Percentiles rank a stretch among this genome's conserved stretches.
phyloP scores from a whole-genome alignment of 2,797 vertebrate species.

The Chloroceryle inda region DNA sequence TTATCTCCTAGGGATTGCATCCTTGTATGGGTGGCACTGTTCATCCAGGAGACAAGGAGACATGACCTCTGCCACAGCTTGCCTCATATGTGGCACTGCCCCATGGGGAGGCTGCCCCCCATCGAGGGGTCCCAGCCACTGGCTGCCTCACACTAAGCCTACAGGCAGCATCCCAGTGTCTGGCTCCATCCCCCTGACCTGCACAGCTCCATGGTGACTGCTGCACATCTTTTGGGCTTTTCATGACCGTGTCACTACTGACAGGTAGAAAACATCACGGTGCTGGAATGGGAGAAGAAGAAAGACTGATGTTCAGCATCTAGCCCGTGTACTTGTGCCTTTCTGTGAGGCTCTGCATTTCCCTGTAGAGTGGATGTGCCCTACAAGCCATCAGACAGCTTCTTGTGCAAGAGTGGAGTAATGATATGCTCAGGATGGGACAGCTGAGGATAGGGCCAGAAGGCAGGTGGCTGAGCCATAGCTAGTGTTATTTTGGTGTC shows the following conservation, averaged over 20 bases:
- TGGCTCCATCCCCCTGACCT: neutral
- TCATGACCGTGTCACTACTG: neutral
- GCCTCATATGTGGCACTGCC: rapidly evolving
- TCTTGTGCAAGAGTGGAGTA: neutral
- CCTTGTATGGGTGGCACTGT: neutral
- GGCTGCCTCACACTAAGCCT: rapidly evolving
- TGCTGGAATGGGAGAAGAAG: neutral
- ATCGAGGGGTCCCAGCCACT: rapidly evolving
- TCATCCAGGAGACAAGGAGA: neutral
- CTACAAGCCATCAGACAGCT: rapidly evolving
- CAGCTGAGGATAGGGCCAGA: neutral
- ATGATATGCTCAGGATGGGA: neutral
- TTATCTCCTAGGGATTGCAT: neutral
- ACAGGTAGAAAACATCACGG: neutral
- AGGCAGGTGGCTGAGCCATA: neutral
- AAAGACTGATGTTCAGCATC: neutral
- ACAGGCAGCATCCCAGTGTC: rapidly evolving
- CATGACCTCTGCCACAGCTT: rapidly evolving
- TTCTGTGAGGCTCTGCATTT: neutral
- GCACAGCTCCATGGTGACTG: neutral
- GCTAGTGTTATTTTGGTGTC: neutral
- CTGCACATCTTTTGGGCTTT: neutral
- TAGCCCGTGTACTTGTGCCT: rapidly evolving
- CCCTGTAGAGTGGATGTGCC: neutral
- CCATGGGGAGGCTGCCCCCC: rapidly evolving